These are phyloP conservation scores for Ascaphus truei DNA, from an alignment of 2,113 vertebrate species.

Conservation along the genomic window DNA sequence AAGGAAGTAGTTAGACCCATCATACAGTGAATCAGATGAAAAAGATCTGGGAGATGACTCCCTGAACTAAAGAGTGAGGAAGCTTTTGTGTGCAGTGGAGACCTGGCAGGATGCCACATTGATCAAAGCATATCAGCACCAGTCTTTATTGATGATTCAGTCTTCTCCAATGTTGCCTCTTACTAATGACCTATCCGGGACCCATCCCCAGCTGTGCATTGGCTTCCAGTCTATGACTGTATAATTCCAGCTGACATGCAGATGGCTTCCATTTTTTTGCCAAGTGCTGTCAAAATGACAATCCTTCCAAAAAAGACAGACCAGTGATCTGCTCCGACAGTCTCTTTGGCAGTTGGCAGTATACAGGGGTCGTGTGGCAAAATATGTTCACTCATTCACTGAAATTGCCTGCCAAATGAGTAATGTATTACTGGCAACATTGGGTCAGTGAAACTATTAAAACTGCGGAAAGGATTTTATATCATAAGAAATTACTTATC, in stretches of 20 bases:
- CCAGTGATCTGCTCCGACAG: not conserved
- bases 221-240: not conserved
- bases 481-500: too few relatives aligned
- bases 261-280: slow-evolving; percentile 14
- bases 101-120: not conserved
- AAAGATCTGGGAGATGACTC: too few relatives aligned
- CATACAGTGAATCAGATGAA: too few relatives aligned
- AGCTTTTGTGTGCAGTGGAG: too few relatives aligned
- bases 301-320: not conserved
- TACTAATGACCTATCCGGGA: not conserved
- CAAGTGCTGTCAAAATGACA: slow-evolving; percentile 14
- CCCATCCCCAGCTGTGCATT: slow-evolving; percentile 1
- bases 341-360: not conserved
- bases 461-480: too few relatives aligned
- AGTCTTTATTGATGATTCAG: not conserved
- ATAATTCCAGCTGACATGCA: slow-evolving; percentile 7
- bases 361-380: not conserved
- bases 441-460: too few relatives aligned
- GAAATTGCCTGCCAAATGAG: too few relatives aligned
- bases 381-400: too few relatives aligned
- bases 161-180: not conserved
- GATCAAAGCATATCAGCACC: not conserved
- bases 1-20: too few relatives aligned
- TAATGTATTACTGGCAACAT: too few relatives aligned
- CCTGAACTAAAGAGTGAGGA: too few relatives aligned